Evolutionary conservation across 2,888 invertebrate species (phyloP).

Genomic region (Cephus nigrinus): DNA sequence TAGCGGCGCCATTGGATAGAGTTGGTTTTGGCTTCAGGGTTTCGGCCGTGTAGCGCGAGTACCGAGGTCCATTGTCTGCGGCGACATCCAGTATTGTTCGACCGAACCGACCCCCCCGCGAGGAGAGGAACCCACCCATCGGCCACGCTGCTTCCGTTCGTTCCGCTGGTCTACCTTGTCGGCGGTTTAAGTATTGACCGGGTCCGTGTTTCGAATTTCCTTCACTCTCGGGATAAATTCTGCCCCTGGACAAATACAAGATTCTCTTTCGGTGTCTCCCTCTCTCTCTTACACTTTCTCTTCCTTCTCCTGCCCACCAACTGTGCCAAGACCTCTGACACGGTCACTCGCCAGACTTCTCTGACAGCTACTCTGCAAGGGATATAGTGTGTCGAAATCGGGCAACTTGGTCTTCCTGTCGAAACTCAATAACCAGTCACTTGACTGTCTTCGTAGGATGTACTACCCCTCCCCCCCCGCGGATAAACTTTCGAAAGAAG

Average conservation of each 20-base stretch:
- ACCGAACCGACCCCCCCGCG: constrained; percentile 15
- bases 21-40: constrained; percentile 2
- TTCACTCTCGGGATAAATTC: background rate
- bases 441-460: background rate
- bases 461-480: background rate
- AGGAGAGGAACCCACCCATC: background rate
- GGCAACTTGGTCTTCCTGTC: background rate
- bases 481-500: background rate
- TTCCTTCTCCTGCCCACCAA: background rate
- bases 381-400: background rate
- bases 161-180: background rate
- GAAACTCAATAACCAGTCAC: background rate
- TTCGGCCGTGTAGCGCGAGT: constrained; percentile 24
- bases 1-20: constrained; percentile 6
- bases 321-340: background rate
- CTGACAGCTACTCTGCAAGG: background rate
- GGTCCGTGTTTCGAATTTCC: background rate
- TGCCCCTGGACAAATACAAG: background rate
- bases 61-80: constrained; percentile 40
- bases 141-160: background rate
- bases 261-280: background rate
- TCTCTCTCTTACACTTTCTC: background rate
- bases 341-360: background rate
- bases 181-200: background rate
- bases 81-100: constrained; percentile 37